Evolutionary conservation across 2,113 vertebrate genomes (phyloP).

Genomic region (Callithrix jacchus): DNA sequence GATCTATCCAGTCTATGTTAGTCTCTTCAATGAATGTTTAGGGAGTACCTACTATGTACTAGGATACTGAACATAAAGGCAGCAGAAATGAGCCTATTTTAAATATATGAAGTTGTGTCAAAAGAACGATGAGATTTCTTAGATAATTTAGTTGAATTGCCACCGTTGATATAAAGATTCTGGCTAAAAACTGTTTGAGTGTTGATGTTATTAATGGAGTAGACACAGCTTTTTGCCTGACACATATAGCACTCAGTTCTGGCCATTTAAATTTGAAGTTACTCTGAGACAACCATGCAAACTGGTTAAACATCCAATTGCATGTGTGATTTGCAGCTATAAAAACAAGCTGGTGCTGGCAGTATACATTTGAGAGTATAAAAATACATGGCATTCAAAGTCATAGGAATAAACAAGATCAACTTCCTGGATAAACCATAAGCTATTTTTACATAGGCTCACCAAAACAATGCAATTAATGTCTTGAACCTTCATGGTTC

Average conservation of each 20-base stretch:
- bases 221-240: not conserved
- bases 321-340: not conserved
- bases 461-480: not conserved
- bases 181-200: not conserved
- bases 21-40: not conserved
- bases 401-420: not conserved
- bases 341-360: not conserved
- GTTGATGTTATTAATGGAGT: not conserved
- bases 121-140: not conserved
- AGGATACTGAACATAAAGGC: not conserved
- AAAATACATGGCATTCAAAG: not conserved
- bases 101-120: not conserved
- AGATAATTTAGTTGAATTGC: not conserved
- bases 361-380: not conserved
- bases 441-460: not conserved
- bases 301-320: not conserved
- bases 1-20: not conserved
- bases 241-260: not conserved
- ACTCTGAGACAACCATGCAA: not conserved
- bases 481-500: not conserved
- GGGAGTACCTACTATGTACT: not conserved
- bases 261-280: not conserved
- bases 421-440: not conserved
- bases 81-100: not conserved
- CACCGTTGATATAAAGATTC: not conserved